Percentiles rank a stretch among this genome's conserved stretches.
These are phyloP conservation scores for Lasioglossum baleicum DNA, from an alignment of 1,140 invertebrate genomes.

Conservation along the genomic window DNA sequence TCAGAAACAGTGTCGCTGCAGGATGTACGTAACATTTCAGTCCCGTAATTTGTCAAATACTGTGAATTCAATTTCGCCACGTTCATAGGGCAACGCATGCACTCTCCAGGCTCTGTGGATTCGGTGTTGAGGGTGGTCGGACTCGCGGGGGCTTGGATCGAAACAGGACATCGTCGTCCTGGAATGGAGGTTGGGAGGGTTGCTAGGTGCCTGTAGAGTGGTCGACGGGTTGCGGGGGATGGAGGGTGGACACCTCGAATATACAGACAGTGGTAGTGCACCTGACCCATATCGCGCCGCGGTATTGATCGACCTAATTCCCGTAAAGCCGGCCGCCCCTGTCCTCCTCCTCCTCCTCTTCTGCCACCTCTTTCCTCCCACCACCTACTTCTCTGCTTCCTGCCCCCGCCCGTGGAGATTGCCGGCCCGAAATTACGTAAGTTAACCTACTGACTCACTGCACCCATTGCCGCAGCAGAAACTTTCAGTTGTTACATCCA, in stretches of 20 bases:
- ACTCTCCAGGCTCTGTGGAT: neutral
- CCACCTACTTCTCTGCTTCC: neutral
- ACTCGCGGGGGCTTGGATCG: conserved; percentile 3
- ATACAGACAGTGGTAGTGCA: conserved; percentile 69
- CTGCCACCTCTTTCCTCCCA: no score
- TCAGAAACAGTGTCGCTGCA: no score
- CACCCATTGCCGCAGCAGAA: conserved; percentile 62
- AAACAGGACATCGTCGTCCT: conserved; percentile 44
- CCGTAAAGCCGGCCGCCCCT: conserved; percentile 51
- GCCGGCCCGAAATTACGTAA: conserved; percentile 73
- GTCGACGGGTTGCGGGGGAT: neutral
- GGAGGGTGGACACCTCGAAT: conserved; percentile 34
- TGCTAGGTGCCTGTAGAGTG: conserved; percentile 26
- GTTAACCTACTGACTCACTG: conserved; percentile 75
- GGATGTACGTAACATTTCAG: no score
- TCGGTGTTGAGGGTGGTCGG: conserved; percentile 11
- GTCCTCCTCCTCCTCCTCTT: no score
- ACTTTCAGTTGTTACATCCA: conserved; percentile 35
- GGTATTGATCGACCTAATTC: conserved; percentile 78
- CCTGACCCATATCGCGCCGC: conserved; percentile 75
- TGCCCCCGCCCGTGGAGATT: conserved; percentile 45
- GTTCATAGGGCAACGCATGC: no score
- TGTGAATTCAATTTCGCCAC: no score
- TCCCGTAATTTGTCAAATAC: no score
- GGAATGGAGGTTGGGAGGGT: conserved; percentile 36